Base-by-base conservation (phyloP, 2,888 invertebrate species). In the Drosophila nigritarsus region DNA sequence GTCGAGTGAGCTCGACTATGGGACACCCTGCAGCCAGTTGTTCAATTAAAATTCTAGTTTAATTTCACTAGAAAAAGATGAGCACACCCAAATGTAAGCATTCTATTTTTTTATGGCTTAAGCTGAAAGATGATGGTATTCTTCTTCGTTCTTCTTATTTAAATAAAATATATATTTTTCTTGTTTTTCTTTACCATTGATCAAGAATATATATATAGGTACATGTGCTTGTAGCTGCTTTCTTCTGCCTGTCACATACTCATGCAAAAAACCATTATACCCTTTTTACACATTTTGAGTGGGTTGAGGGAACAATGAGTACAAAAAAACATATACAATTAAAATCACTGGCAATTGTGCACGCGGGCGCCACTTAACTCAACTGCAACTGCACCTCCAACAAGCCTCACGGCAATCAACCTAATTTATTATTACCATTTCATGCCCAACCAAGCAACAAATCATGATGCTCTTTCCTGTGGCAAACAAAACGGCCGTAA, bases 321-420 rank as follows among this genome's bases (percentile, higher is more conserved):
- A 45, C 45, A 24, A 36, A 27, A 27, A 53, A 53, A 32, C 20
- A 30, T 11, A 58, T 9, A 48, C 32, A 65, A 45, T 45, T 45
- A 24, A 45, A 69, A 66, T 55, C 50, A 36, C 61, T 11, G 58
- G 34, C 63, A 60, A 61, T 65, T 54, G 64, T 60, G 55, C 45
- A 20, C 7, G 45, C 20, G 4, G 24, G 24, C 45, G 45, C 24
- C 24, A 45, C 24, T 45, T 45, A 56, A 64, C 38, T 64, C 55
- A 70, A 70, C 40, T 80, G 71, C 67, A 24, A 45, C 15, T 45
- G 45, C 45, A 24, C 1, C 24, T 24, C 2, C 24, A 45, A 45
- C 45, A 73, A 51, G 67, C 65, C 91, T 68, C 91, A 55, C 55
- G 73, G 80, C 87, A 87, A 87, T 90, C 90, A 87, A 87, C 83